Evolutionary conservation across 2,113 vertebrate species (phyloP), one percentile per base, ranked within the genome.

Genomic region (Motacilla alba): DNA sequence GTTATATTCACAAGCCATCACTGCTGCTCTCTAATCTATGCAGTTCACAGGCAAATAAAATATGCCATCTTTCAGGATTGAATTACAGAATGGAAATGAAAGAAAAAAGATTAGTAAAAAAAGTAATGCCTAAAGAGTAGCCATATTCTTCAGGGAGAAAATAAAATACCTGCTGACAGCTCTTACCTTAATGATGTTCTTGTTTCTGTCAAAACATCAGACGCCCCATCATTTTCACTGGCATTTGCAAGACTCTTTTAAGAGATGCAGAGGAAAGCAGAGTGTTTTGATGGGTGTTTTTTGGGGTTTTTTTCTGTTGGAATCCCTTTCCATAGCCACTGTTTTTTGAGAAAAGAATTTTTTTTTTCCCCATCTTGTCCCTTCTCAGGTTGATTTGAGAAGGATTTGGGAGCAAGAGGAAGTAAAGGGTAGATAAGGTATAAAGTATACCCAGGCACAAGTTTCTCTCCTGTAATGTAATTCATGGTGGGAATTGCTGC

Each of bases 131-230:
- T 95, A 88, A 83, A 89, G 87, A 91, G 60, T 60, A 84, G 67
- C 76, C 90, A 56, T 31, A 82, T 94, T 96, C 94, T 91, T 92
- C 80, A 76, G 92, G 63, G 62, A 89, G 68, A 83, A 92, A 93
- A 95, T 87, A 80, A 97, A 89, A 91, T 93, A 83, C 74, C 90
- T 89, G 47, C 83, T 86, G 95, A 90, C 96, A 97, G 83, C 82
- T 96, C 69, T 89, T 95, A 95, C 81, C 82, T 90, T 96, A 94
- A 92, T 94, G 74, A 94, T 86, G 66, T 78, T 83, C 75, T 83
- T 95, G n/a, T 76, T 92, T 93, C 87, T 93, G 87, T 97, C 84
- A 89, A 94, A 96, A 96, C 78, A 92, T 85, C 78, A 88, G 67
- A 85, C 33, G 7, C 89, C 50, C 28, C 33, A 50, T 79, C 88